phyloP scores from a whole-genome alignment of 1,140 invertebrate genomes.

The Potamilus streckersoni region DNA sequence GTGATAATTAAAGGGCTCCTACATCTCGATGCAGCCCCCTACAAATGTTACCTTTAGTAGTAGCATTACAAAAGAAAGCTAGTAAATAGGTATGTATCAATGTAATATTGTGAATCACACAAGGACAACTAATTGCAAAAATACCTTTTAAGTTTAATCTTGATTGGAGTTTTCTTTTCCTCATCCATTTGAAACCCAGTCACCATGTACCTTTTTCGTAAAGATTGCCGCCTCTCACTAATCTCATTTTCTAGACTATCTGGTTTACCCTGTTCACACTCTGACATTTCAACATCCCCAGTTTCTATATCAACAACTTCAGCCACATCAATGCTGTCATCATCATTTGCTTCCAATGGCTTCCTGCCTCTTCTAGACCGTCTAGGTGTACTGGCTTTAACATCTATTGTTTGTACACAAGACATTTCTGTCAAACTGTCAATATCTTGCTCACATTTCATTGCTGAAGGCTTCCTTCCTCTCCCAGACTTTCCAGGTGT shows the following conservation, averaged over 20 bases:
- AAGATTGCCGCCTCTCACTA: conserved; percentile 1
- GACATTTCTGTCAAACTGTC: background rate
- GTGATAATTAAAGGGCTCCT: too few relatives aligned
- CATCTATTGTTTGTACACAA: conserved; percentile 12
- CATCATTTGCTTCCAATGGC: background rate
- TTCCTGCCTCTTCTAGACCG: conserved; percentile 7
- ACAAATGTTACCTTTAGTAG: too few relatives aligned
- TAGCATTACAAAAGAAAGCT: too few relatives aligned
- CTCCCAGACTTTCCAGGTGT: too few relatives aligned
- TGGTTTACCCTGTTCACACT: too few relatives aligned
- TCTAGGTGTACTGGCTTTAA: background rate
- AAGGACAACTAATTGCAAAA: background rate
- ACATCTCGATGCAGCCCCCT: too few relatives aligned
- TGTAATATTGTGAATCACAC: too few relatives aligned
- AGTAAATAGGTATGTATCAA: too few relatives aligned
- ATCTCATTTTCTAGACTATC: too few relatives aligned
- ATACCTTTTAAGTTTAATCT: conserved; percentile 31
- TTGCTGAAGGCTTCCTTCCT: too few relatives aligned
- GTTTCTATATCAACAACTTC: background rate
- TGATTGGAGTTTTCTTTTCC: conserved; percentile 29
- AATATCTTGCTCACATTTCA: too few relatives aligned
- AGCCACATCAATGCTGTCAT: background rate
- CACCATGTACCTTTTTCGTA: conserved; percentile 28
- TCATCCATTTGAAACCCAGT: conserved; percentile 30
- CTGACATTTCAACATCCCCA: too few relatives aligned